Evolutionary conservation across 1,140 invertebrate genomes (phyloP).

Genomic region (Drosophila pectinifera): DNA sequence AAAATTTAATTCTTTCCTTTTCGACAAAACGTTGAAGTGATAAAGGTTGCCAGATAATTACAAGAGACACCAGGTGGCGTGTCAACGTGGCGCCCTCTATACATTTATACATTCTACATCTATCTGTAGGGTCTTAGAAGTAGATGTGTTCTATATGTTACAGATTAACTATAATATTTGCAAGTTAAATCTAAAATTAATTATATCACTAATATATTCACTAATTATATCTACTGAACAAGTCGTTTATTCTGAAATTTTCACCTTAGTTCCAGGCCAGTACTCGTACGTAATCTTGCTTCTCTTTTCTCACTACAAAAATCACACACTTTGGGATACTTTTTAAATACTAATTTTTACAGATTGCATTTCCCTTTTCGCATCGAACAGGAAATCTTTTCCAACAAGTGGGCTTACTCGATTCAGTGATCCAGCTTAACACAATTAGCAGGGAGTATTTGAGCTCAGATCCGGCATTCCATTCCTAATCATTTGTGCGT

Average conservation of each 20-base stretch:
- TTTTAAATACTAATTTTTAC: too few relatives aligned
- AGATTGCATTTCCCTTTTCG: too few relatives aligned
- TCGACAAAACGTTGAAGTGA: not conserved
- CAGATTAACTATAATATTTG: not conserved
- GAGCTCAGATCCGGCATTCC: not conserved
- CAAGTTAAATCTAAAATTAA: not conserved
- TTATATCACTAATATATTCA: not conserved
- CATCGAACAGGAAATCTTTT: too few relatives aligned
- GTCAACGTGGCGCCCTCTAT: constrained; percentile 10
- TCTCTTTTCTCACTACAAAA: too few relatives aligned
- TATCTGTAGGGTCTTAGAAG: not conserved
- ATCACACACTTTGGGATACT: too few relatives aligned
- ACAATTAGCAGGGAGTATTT: constrained; percentile 1
- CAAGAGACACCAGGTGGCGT: constrained; percentile 5
- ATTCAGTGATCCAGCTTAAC: constrained; percentile 1
- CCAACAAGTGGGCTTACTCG: constrained; percentile 3
- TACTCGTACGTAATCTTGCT: too few relatives aligned
- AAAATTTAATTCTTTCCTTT: too few relatives aligned
- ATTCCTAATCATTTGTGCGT: constrained; percentile 28
- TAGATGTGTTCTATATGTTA: constrained; percentile 4
- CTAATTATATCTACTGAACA: too few relatives aligned
- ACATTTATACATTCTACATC: constrained; percentile 17
- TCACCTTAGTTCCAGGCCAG: too few relatives aligned
- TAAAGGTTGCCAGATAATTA: constrained; percentile 5
- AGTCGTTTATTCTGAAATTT: too few relatives aligned